Percentiles rank a stretch among this genome's conserved stretches.
phyloP scores from a whole-genome alignment of 1,140 invertebrate species.

The Papilio xuthus region DNA sequence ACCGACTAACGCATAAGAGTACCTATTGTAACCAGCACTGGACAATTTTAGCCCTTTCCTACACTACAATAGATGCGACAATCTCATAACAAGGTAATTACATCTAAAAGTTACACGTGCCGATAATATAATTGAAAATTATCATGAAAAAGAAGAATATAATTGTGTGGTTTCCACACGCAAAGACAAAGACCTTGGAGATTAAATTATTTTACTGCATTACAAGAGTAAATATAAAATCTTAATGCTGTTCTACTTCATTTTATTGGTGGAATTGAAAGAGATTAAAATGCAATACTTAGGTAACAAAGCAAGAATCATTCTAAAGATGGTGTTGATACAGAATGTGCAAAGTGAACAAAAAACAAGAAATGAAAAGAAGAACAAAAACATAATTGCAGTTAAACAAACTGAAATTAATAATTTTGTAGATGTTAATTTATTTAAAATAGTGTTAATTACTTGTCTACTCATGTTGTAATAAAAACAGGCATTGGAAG shows the following conservation, averaged over 20 bases:
- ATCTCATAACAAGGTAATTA: neutral
- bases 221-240: neutral
- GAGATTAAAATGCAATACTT: neutral
- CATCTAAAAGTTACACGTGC: constrained; percentile 23
- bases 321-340: no score
- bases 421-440: neutral
- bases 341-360: neutral
- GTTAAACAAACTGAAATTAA: neutral
- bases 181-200: constrained; percentile 3
- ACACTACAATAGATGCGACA: constrained; percentile 3
- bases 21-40: neutral
- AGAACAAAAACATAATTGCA: neutral
- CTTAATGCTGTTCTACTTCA: neutral
- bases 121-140: constrained; percentile 25
- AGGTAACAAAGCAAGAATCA: no score
- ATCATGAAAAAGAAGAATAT: constrained; percentile 18
- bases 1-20: constrained; percentile 14
- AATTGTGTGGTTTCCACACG: neutral
- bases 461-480: neutral
- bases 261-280: neutral
- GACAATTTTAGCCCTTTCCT: constrained; percentile 17
- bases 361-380: neutral
- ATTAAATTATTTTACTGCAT: neutral
- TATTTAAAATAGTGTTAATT: no score
- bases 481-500: neutral